Base-by-base conservation (phyloP, 2,113 vertebrate genomes). In the Columba janthina region DNA sequence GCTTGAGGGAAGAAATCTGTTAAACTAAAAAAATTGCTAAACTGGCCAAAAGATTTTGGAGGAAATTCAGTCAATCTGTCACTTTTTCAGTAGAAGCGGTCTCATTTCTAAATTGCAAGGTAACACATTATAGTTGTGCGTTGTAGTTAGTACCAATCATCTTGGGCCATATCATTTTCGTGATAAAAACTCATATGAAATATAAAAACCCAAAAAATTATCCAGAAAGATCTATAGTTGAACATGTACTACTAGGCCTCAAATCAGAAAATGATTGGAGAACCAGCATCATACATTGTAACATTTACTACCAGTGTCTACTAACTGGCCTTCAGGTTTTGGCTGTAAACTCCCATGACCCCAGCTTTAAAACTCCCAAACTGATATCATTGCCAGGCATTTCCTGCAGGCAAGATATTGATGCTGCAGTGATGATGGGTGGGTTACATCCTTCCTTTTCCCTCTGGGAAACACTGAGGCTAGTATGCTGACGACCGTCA, bases 231-330 rank as follows among this genome's bases (percentile, higher is more conserved):
- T 53, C 48, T 57, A 18, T 40, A 61, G 20, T 26, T 66, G 42
- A 85, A 15, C 44, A 44, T 20, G 6, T 54, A 40, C 22, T 74
- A 15, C 11, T 17, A 50, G 20, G 12, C 3, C 2, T 6, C 19
- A 44, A 21, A 29, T 0, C 17, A 6, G 44, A 40, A 81, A 79
- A 64, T 34, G 2, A 24, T 25, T 15, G 18, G 13, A 87, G 14
- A 66, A 54, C 36, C 26, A 40, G 15, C 31, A 78, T 22, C 18
- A n/a, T 10, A 48, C 72, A 24, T 50, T 84, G 46, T n/a, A 86
- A 24, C 0, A 0, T 10, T 77, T 51, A 48, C 60, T 81, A 20
- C 7, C 50, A 57, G 31, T 50, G 40, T 16, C 56, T 75, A 28
- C 11, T 19, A 40, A 65, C 3, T 60, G 50, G 57, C 31, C 12